Base-by-base conservation (phyloP, 2,113 vertebrate genomes). In the Bufo gargarizans region DNA sequence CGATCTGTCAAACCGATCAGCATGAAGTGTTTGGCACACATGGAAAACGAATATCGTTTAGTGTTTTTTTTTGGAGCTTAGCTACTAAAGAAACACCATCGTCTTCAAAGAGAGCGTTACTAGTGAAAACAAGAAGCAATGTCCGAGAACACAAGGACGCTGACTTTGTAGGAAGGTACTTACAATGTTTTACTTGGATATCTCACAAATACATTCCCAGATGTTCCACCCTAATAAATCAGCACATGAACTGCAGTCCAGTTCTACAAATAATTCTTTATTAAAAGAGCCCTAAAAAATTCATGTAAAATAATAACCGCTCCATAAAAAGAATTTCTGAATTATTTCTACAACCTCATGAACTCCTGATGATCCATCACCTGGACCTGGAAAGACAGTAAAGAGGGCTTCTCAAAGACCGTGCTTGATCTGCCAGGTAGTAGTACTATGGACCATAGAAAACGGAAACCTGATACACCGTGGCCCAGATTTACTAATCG, bases 191-290 rank as follows among this genome's bases (percentile, higher is more conserved):
- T 58, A 80, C 22, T 59, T 80, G 55, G 77, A 80, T 80, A 80
- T 58, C 45, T 50, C 22, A 12, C 77, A 14, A 53, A 7, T 13
- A 17, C 77, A 80, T 56, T 58, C 53, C 55, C 59, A 49, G 59
- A 49, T 49, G 80, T 65, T 49, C 59, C 33, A 6, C 33, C 58
- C 58, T 49, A 67, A 49, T 82, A 82, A 82, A 82, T 82, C 81
- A 20, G 45, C 11, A 82, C 43, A 63, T 65, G 59, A 19, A 49
- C 59, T 67, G 77, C 14, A 50, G 77, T 47, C 6, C 3, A 13
- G 8, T n/a, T 50, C 59, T 67, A 67, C 45, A 82, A 50, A 82
- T 13, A 43, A 65, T 17, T 67, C 10, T 14, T 65, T 61, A 12
- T 47, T 4, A 19, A 49, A 3, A 49, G 0, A 61, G 19, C 49